Percentiles rank a stretch among this genome's conserved stretches.
These are phyloP conservation scores for Orthosia gothica DNA, from an alignment of 2,888 invertebrate genomes.

Conservation along the genomic window DNA sequence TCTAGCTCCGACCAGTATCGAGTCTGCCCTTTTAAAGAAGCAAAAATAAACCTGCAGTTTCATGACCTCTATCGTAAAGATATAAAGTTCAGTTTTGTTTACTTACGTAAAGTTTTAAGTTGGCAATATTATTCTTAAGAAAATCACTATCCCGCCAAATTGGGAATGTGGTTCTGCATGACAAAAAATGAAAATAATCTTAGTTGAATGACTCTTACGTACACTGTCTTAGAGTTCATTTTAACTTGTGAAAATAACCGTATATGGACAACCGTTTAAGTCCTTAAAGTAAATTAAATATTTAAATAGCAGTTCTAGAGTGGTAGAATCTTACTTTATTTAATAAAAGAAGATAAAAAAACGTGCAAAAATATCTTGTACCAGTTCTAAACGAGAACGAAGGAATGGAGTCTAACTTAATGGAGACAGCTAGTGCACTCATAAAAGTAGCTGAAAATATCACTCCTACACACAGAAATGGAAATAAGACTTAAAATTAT, in stretches of 20 bases:
- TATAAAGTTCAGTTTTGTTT: conserved; percentile 66
- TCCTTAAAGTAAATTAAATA: conserved; percentile 45
- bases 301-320: conserved; percentile 46
- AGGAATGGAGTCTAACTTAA: conserved; percentile 9
- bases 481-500: conserved; percentile 3
- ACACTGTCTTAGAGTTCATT: conserved; percentile 35
- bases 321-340: conserved; percentile 31
- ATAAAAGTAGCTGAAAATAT: neutral
- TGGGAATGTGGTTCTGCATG: conserved; percentile 75
- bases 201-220: conserved; percentile 49
- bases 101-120: conserved; percentile 26
- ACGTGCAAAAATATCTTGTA: conserved; percentile 12
- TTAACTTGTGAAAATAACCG: conserved; percentile 2
- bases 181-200: conserved; percentile 64
- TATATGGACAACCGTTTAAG: conserved; percentile 19
- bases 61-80: conserved; percentile 52
- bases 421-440: neutral
- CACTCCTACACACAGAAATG: neutral
- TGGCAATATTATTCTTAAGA: conserved; percentile 66
- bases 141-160: conserved; percentile 78
- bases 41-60: conserved; percentile 61
- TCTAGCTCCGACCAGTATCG: conserved; percentile 80
- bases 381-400: conserved; percentile 31
- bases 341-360: conserved; percentile 13
- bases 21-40: conserved; percentile 78